Percentiles rank a stretch among this genome's conserved stretches.
phyloP scores from a whole-genome alignment of 2,797 vertebrate species.

The Poeciliopsis gracilis region DNA sequence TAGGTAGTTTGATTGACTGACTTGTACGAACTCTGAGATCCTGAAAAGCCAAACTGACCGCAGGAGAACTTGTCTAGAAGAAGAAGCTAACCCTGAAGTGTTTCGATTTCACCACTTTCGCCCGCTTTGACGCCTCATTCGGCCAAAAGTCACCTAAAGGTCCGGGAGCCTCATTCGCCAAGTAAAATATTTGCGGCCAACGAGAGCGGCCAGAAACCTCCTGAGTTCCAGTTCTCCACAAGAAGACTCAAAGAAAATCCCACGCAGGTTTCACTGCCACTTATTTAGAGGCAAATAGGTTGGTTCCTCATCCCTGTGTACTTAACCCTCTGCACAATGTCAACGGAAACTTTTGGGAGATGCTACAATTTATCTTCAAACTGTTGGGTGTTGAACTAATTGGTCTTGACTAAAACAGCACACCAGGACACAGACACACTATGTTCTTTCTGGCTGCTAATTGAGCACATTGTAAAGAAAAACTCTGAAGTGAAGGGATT shows the following conservation, averaged over 20 bases:
- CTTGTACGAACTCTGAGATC: constrained; percentile 16
- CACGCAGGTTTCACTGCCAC: not conserved
- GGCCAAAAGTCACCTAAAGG: constrained; percentile 59
- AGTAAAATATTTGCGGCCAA: not conserved
- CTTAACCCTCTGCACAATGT: not conserved
- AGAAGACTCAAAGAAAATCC: not conserved
- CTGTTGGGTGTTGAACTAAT: not conserved
- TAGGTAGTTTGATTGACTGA: constrained; percentile 48
- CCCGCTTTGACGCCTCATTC: constrained; percentile 40
- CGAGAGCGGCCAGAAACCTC: not conserved
- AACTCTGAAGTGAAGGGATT: not conserved
- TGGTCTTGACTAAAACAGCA: not conserved
- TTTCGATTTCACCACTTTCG: not conserved
- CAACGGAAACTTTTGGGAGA: not conserved
- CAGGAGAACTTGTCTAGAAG: constrained; percentile 35
- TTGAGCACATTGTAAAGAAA: not conserved
- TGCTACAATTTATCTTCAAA: not conserved
- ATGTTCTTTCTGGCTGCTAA: not conserved
- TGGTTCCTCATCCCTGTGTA: not conserved
- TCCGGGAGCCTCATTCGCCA: constrained; percentile 60
- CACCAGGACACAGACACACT: not conserved
- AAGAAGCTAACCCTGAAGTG: constrained; percentile 29
- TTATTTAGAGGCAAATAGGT: not conserved
- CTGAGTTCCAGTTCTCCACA: not conserved
- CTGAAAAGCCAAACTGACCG: constrained; percentile 19